Evolutionary conservation across 2,113 vertebrate species (phyloP).

Genomic region (Otus sunia): DNA sequence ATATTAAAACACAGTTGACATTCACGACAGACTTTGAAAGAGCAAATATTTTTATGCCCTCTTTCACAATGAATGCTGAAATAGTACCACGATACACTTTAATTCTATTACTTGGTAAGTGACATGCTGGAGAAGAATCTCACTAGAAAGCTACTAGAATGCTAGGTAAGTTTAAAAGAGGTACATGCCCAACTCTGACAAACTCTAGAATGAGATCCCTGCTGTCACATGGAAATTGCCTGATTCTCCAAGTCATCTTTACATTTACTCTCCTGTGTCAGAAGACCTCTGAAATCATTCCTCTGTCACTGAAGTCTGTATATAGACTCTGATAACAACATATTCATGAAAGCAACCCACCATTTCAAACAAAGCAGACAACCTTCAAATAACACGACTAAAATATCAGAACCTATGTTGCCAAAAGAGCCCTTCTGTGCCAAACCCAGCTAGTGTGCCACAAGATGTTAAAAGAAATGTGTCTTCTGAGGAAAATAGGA

Average conservation of each 20-base stretch:
- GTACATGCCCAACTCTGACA: neutral
- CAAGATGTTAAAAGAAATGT: neutral
- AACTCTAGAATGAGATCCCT: neutral
- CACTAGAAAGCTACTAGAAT: neutral
- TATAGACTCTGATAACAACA: neutral
- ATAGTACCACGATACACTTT: neutral
- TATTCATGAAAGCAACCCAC: neutral
- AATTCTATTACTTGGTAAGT: neutral
- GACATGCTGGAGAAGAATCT: neutral
- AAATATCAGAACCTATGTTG: neutral
- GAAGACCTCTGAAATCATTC: neutral
- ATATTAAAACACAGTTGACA: neutral
- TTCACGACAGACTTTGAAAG: neutral
- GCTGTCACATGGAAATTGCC: neutral
- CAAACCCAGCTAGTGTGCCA: neutral
- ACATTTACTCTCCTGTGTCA: neutral
- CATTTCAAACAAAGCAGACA: neutral
- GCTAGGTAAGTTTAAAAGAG: neutral
- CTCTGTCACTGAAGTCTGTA: neutral
- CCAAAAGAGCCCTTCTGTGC: neutral
- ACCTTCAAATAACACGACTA: neutral
- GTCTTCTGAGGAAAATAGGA: constrained; percentile 1
- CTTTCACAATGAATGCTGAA: neutral
- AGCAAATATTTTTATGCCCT: neutral
- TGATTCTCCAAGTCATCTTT: neutral